phyloP scores from a whole-genome alignment of 2,797 vertebrate genomes.

The Bucorvus abyssinicus region DNA sequence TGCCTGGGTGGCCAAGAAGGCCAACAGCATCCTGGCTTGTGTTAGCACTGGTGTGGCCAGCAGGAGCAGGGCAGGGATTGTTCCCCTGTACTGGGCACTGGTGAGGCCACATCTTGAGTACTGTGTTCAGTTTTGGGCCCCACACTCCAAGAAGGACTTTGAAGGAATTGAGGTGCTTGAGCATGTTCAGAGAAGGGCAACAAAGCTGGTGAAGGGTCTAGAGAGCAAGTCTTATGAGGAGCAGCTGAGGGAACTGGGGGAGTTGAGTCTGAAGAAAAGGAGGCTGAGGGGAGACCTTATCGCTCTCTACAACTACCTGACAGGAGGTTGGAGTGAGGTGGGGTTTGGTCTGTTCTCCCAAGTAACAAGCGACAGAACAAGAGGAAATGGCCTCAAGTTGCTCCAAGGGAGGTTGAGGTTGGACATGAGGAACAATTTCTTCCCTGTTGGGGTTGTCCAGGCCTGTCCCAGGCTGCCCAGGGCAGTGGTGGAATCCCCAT shows the following conservation, averaged over 20 bases:
- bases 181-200: background rate
- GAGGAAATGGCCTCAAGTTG: background rate
- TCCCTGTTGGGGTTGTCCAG: background rate
- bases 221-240: background rate
- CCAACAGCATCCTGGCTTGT: background rate
- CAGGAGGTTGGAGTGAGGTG: background rate
- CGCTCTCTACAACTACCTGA: background rate
- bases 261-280: background rate
- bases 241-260: background rate
- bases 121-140: background rate
- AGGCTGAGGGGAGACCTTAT: background rate
- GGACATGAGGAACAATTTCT: background rate
- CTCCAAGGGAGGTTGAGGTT: background rate
- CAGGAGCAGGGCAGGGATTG: background rate
- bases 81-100: background rate
- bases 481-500: background rate
- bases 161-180: background rate
- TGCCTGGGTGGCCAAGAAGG: background rate
- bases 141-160: background rate
- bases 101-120: background rate
- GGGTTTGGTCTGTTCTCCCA: background rate
- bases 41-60: background rate
- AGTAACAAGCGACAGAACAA: accelerated
- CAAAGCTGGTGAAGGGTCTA: background rate
- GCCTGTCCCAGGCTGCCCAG: background rate